These are phyloP conservation scores for Crambe crambe DNA, from an alignment of 37 sponge, comb jelly and placozoan genomes.

Conservation along the genomic window DNA sequence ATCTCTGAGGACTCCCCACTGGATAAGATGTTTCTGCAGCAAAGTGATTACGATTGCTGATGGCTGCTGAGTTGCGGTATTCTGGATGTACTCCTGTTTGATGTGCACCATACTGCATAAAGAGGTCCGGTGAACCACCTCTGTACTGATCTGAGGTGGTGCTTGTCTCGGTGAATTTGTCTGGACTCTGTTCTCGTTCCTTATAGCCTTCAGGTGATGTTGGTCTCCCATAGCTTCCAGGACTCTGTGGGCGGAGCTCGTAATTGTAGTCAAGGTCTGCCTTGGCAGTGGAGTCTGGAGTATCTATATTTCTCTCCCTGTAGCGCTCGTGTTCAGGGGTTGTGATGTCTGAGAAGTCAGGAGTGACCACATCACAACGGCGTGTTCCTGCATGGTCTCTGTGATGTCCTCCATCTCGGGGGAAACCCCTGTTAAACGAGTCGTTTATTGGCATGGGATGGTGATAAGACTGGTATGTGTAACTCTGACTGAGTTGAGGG, in stretches of 20 bases:
- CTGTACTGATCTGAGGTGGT: not conserved
- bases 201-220: not conserved
- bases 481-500: constrained; percentile 14
- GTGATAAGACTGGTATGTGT: not conserved
- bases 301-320: not conserved
- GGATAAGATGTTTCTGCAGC: not conserved
- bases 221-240: not conserved
- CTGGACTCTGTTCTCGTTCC: constrained; percentile 3
- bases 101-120: too few species aligned
- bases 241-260: not conserved
- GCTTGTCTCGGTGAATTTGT: constrained; percentile 27
- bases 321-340: not conserved
- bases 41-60: not conserved
- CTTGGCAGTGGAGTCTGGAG: not conserved
- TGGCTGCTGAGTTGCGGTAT: not conserved
- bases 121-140: not conserved
- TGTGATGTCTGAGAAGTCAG: constrained; percentile 17
- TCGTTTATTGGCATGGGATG: not conserved
- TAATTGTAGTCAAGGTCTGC: not conserved
- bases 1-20: not conserved
- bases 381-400: not conserved
- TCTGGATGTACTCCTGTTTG: not conserved
- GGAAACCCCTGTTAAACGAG: not conserved
- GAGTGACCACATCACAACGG: not conserved
- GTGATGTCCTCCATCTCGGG: not conserved